Evolutionary conservation across 2,888 invertebrate genomes (phyloP), one percentile per base, ranked within the genome.

Genomic region (Amiota minor): DNA sequence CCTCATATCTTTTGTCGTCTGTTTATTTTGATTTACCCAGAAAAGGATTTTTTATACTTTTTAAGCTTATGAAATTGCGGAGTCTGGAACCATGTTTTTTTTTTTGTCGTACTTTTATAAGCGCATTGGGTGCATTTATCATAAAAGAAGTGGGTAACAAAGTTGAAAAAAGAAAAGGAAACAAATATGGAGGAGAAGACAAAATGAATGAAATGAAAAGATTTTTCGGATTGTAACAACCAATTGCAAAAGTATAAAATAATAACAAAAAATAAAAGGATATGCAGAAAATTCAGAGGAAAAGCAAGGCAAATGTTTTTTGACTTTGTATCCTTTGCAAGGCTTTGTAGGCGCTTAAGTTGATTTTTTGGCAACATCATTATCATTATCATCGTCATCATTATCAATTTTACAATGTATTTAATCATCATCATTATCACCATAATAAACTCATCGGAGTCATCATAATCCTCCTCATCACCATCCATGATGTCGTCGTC

Each of bases 71-170:
- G 35, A 68, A 68, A 68, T 50, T 68, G 46, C 50, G 8, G 20
- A 35, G 4, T 35, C 35, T 35, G 6, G 35, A 35, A 35, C 35
- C 2, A 35, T 2, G 2, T 53, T 12, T 50, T 23, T 50, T 12
- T 50, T 53, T 18, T 49, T 20, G 9, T n/a, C 53, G 75, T 75
- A 72, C 55, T 77, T 83, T 82, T 82, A 83, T 84, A 84, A 85
- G 85, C 84, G 59, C 80, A 73, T 81, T 78, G 85, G 82, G 81
- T 80, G 79, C 76, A 74, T 72, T 77, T 45, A n/a, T 53, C 67
- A 68, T 53, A 68, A 68, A 68, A 14, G 1, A 14, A 8, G 16
- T 18, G 8, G 14, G 20, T 3, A 67, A 14, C 50, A 68, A 59
- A 14, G 65, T 10, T 16, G 16, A 10, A 11, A 67, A 67, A 50